Evolutionary conservation across 2,797 vertebrate genomes (phyloP), one percentile per base, ranked within the genome.

Genomic region (Perodicticus potto): DNA sequence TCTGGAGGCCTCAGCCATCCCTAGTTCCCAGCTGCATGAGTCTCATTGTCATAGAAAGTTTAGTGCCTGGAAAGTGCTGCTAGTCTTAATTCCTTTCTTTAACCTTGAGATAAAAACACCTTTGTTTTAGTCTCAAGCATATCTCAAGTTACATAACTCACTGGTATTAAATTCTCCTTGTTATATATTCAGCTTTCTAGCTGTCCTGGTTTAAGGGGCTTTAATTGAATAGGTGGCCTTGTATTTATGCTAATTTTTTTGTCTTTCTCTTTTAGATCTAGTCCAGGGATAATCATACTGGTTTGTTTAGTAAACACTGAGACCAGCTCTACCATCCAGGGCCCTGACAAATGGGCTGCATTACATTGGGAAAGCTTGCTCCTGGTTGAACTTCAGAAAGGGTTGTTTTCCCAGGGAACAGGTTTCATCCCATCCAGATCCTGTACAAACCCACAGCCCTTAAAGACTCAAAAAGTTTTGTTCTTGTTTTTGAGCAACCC

Each of bases 171-270:
- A 88, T 32, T 93, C 57, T 94, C 95, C 70, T 91, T 95, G 70
- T 80, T 96, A 97, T 92, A 83, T 72, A 96, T 91, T 96, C 96
- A 92, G 94, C 70, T 67, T 95, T 88, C 92, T 86, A 57, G 59
- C 72, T 92, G 96, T 63, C 94, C 92, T 95, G 91, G 88, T 97
- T 97, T 93, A 65, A 16, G 20, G 32, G 65, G 82, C 86, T 96
- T 97, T 92, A 76, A 95, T 95, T 94, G 93, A 96, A 92, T 84
- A 96, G 92, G 87, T 93, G 80, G 88, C 88, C 96, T 94, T 97
- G 91, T 85, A 65, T 96, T 97, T 83, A 93, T 78, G 87, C 53
- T 93, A 86, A 65, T 82, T 84, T 86, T 89, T 77, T 63, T n/a
- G 69, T 86, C 23, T 93, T 89, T 89, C 32, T 90, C 67, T 86